Evolutionary conservation across 2,888 invertebrate genomes (phyloP), one percentile per base, ranked within the genome.

Genomic region (Rotaria macrura): DNA sequence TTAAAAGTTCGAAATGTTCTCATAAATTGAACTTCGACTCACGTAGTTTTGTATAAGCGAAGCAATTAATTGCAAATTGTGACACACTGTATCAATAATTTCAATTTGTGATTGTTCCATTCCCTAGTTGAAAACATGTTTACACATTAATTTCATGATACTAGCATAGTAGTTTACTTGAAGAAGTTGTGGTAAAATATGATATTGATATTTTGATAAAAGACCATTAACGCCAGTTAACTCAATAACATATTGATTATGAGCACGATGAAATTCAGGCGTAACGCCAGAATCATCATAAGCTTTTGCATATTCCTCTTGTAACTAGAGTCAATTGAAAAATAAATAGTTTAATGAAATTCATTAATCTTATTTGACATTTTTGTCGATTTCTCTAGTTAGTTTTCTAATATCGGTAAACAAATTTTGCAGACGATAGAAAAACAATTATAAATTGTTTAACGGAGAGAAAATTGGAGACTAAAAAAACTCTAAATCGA

Each of bases 151-250:
- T 79, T n/a, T 10, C 0, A 17, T 10, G n/a, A n/a, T n/a, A n/a
- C n/a, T 0, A 43, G 25, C 6, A 43, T 25, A 25, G 20, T 74
- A 40, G 10, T 43, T 43, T 43, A 79, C 79, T 79, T 79, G 79
- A n/a, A 79, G 25, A n/a, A 79, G 79, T 79, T 40, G 43, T 14
- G 79, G 79, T 43, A 79, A n/a, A n/a, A 79, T 12, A 79, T 43
- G 40, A 43, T 79, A 79, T 43, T 79, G 79, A 79, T 79, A 79
- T 79, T 79, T 79, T 43, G 79, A 79, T 79, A 40, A 12, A 40
- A 79, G 40, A n/a, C 79, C 14, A 43, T 79, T 79, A 25, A 79
- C 79, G 9, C 79, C 79, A 40, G n/a, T n/a, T n/a, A 79, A 43
- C 43, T 79, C 79, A 25, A 79, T 25, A 1, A 79, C 10, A 43